These are phyloP conservation scores for Diplodus puntazzo DNA, from an alignment of 2,797 vertebrate genomes.

Conservation along the genomic window DNA sequence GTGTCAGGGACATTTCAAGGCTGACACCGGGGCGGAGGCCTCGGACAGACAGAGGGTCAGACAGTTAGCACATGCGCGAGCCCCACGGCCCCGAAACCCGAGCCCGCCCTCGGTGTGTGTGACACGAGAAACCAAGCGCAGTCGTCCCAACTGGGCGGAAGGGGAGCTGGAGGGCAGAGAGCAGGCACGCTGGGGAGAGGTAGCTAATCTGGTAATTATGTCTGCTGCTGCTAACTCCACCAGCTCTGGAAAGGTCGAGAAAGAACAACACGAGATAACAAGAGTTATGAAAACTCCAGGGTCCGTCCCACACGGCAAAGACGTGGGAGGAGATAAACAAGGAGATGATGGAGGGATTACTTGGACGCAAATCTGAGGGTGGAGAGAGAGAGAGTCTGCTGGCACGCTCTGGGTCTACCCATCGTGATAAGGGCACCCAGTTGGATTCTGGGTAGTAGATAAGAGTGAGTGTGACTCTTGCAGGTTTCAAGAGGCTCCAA, in stretches of 20 bases:
- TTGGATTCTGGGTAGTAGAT: conserved; percentile 42
- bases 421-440: conserved; percentile 27
- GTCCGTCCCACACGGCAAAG: conserved; percentile 23
- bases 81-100: conserved; percentile 54
- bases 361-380: conserved; percentile 24
- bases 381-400: conserved; percentile 15
- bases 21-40: conserved; percentile 39
- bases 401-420: conserved; percentile 27
- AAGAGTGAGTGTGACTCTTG: conserved; percentile 25
- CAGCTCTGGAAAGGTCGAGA: conserved; percentile 54
- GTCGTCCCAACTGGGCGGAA: conserved; percentile 29
- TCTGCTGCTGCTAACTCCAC: conserved; percentile 53
- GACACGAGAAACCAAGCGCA: conserved; percentile 56
- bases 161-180: conserved; percentile 39
- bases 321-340: conserved; percentile 35
- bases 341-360: conserved; percentile 39
- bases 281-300: conserved; percentile 63
- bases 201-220: conserved; percentile 71
- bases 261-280: conserved; percentile 66
- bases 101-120: conserved; percentile 46
- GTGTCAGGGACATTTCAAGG: conserved; percentile 59
- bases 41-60: conserved; percentile 40
- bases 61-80: conserved; percentile 62
- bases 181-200: conserved; percentile 23
- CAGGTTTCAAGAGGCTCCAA: conserved; percentile 37